Conservation (phyloP, 1,140 invertebrate species). For the Triops cancriformis region DNA sequence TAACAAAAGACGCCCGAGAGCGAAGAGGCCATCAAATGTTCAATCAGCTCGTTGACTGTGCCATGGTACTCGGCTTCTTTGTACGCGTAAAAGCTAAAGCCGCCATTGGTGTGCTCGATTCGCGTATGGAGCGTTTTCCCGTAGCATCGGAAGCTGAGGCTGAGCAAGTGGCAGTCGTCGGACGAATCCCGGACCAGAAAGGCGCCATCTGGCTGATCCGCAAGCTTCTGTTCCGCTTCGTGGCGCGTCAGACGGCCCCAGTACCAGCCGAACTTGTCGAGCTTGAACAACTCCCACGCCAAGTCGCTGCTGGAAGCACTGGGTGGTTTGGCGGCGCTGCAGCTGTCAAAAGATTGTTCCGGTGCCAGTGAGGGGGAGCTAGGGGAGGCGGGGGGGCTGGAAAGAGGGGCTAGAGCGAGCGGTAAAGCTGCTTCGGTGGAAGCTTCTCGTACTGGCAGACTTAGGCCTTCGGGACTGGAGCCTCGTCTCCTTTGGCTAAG, state of each 20-base stretch:
- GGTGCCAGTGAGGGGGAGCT: not conserved
- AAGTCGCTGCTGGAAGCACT: conserved; percentile 20
- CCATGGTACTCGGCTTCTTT: conserved; percentile 55
- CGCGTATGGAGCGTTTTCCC: conserved; percentile 60
- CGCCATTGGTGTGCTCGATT: conserved; percentile 57
- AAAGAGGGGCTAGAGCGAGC: not conserved
- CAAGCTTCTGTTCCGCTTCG: conserved; percentile 53
- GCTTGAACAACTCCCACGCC: conserved; percentile 46
- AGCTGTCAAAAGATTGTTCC: not conserved
- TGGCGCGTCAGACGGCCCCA: conserved; percentile 55
- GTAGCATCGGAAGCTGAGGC: conserved; percentile 62
- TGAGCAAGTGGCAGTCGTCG: conserved; percentile 57
- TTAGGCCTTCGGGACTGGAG: not conserved
- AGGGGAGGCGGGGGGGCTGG: not conserved
- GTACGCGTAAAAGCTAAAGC: conserved; percentile 57
- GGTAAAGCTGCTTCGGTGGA: not conserved
- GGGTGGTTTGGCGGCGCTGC: not conserved
- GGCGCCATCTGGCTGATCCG: conserved; percentile 63
- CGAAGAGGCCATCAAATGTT: conserved; percentile 59
- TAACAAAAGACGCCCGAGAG: conserved; percentile 64
- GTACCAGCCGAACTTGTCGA: conserved; percentile 56
- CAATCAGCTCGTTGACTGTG: conserved; percentile 59
- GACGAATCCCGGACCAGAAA: conserved; percentile 69
- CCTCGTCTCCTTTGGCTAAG: conserved; percentile 38
- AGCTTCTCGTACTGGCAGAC: not conserved